Evolutionary conservation across 2,888 invertebrate species (phyloP).

Genomic region (Machimus atricapillus): DNA sequence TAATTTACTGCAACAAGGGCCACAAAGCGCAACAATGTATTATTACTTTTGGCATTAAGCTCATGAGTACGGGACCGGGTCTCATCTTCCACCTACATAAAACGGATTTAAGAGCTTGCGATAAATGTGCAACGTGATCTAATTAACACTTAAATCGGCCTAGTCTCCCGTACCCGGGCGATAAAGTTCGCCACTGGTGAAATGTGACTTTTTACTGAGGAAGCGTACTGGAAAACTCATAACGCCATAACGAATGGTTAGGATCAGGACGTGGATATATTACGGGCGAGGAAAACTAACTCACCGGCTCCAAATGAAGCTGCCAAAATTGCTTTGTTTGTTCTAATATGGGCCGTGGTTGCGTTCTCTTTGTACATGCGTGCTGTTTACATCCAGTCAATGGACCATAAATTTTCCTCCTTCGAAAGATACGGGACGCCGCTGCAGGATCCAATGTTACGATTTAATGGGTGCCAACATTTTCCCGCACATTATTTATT

Average conservation of each 20-base stretch:
- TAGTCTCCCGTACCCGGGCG: not conserved
- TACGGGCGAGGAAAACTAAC: conserved; percentile 2
- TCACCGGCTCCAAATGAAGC: conserved; percentile 22
- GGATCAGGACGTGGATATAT: conserved; percentile 18
- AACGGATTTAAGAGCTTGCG: conserved; percentile 19
- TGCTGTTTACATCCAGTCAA: conserved; percentile 28
- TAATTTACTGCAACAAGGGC: not conserved
- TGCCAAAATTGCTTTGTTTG: conserved; percentile 33
- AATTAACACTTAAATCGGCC: conserved; percentile 42
- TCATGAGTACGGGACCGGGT: not conserved
- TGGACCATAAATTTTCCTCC: conserved; percentile 20
- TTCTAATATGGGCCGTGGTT: conserved; percentile 26
- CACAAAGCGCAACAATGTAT: conserved; percentile 29
- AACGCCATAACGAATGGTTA: conserved; percentile 29
- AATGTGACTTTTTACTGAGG: conserved; percentile 11
- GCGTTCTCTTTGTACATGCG: conserved; percentile 16
- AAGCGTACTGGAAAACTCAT: conserved; percentile 3
- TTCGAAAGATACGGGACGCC: not conserved
- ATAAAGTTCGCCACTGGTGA: conserved; percentile 20
- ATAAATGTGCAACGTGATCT: conserved; percentile 44
- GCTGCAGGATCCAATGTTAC: conserved; percentile 9
- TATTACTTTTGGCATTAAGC: conserved; percentile 21
- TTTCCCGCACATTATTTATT: conserved; percentile 47
- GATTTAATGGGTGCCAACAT: conserved; percentile 47
- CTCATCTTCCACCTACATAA: conserved; percentile 30